Conservation (phyloP, 2,113 vertebrate genomes). For the Pomatorhinus ruficollis region DNA sequence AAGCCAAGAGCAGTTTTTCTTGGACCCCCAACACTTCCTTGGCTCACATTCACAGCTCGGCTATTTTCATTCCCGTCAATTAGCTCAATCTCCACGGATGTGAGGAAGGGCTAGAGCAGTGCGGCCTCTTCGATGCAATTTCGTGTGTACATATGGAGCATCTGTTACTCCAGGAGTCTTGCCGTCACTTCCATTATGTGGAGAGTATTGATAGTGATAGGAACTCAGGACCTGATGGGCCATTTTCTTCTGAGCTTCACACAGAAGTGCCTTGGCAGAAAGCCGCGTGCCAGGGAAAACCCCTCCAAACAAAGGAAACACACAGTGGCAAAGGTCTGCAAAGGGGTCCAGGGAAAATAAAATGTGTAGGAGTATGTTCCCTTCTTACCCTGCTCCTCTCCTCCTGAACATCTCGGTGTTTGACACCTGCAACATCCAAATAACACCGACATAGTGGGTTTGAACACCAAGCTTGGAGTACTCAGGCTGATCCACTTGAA, state of each 20-base stretch:
- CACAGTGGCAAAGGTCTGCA: neutral
- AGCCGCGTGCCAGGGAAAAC: neutral
- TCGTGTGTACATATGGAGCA: conserved; percentile 27
- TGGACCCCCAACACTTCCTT: conserved; percentile 70
- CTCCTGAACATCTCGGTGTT: neutral
- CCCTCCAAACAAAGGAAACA: neutral
- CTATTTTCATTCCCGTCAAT: conserved; percentile 63
- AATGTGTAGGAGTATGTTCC: neutral
- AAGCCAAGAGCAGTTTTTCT: conserved; percentile 68
- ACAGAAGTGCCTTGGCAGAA: conserved; percentile 32
- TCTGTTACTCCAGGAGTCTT: conserved; percentile 57
- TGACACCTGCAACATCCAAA: neutral
- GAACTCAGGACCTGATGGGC: conserved; percentile 44
- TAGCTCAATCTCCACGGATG: conserved; percentile 50
- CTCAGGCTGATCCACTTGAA: neutral
- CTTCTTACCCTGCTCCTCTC: neutral
- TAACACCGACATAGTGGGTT: neutral
- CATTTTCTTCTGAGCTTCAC: conserved; percentile 39
- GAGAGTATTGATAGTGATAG: conserved; percentile 1
- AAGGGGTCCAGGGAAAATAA: neutral
- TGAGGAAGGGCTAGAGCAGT: conserved; percentile 31
- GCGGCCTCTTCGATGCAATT: conserved; percentile 42
- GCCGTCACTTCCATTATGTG: conserved; percentile 41
- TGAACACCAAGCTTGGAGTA: neutral
- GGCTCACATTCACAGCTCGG: conserved; percentile 33